Base-by-base conservation (phyloP, 2,797 vertebrate species). In the Sebastes taczanowskii region DNA sequence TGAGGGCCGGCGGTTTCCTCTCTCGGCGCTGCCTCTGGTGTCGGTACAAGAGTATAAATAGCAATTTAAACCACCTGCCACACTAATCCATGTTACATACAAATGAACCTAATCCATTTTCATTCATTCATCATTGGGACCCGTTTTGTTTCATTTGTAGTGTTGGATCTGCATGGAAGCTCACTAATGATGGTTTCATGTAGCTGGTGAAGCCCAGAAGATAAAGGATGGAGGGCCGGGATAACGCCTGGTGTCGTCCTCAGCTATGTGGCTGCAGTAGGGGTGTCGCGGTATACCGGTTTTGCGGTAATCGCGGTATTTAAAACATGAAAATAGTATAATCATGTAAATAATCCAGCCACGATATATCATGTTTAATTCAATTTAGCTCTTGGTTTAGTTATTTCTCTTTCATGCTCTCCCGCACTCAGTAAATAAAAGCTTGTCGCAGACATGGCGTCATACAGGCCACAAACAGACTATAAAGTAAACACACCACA, bases 1-100 rank as follows among this genome's bases (percentile, higher is more conserved):
- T 92, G 71, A 85, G 85, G 55, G 79, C 74, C 76, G 76, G 83
- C 84, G 86, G 87, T 86, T 84, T 85, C 79, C 73, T 89, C 72
- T 72, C 74, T 27, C 49, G 55, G 32, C 61, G 30, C 77, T 29
- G 75, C 71, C 68, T 65, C 71, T 81, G 56, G 69, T 71, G 68
- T 42, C 76, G 52, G 52, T 42, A 60, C 30, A 38, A 55, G 60
- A 25, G 72, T 86, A 82, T 86, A 77, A 90, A 88, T 81, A 91
- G 75, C 29, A 35, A 42, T 73, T 81, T 68, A 78, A 84, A 86
- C 74, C 67, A 86, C 74, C 67, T 72, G 66, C 69, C 58, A 49
- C 35, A 58, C 74, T 88, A 84, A 88, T 89, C 83, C 79, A 66
- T 16, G 58, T 71, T 74, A 81, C 65, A 84, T 53, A 80, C 77